A percentile compares a stretch with the other conserved stretches of the same genome.
phyloP scores from a whole-genome alignment of 1,140 invertebrate species.

The Drosophila ananassae region DNA sequence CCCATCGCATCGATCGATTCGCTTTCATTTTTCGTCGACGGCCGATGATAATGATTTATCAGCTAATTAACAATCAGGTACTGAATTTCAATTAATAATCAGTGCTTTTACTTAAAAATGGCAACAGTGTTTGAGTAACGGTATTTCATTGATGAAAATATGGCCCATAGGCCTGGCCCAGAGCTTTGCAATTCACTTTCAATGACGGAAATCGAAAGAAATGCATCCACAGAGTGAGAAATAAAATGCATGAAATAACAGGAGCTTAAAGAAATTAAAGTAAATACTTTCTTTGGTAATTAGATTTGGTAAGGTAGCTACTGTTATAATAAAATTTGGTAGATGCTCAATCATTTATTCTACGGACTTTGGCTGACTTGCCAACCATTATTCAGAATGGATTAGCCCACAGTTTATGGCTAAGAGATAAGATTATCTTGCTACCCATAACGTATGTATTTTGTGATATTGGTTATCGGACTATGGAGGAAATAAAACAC shows the following conservation, averaged over 20 bases:
- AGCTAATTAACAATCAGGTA: constrained; percentile 63
- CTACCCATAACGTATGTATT: constrained; percentile 1
- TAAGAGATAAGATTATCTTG: constrained; percentile 19
- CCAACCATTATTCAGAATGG: neutral
- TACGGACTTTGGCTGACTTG: constrained; percentile 9
- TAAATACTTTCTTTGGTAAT: no score
- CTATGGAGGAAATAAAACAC: constrained; percentile 16
- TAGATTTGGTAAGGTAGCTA: no score
- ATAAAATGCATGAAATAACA: neutral
- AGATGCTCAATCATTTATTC: neutral
- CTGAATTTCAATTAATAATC: constrained; percentile 60
- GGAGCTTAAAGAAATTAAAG: no score
- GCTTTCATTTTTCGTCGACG: constrained; percentile 68
- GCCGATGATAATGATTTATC: constrained; percentile 64
- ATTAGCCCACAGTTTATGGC: constrained; percentile 13
- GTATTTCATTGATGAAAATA: constrained; percentile 51
- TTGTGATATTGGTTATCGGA: constrained; percentile 16
- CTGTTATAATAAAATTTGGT: no score
- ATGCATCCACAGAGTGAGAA: neutral
- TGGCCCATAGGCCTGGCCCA: constrained; percentile 1
- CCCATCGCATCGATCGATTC: constrained; percentile 32
- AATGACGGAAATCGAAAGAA: constrained; percentile 18
- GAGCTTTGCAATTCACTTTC: constrained; percentile 61
- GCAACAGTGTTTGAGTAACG: constrained; percentile 21
- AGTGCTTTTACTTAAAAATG: neutral